Percentiles rank a stretch among this genome's conserved stretches.
phyloP scores from a whole-genome alignment of 2,888 invertebrate species.

The Euphydryas editha region DNA sequence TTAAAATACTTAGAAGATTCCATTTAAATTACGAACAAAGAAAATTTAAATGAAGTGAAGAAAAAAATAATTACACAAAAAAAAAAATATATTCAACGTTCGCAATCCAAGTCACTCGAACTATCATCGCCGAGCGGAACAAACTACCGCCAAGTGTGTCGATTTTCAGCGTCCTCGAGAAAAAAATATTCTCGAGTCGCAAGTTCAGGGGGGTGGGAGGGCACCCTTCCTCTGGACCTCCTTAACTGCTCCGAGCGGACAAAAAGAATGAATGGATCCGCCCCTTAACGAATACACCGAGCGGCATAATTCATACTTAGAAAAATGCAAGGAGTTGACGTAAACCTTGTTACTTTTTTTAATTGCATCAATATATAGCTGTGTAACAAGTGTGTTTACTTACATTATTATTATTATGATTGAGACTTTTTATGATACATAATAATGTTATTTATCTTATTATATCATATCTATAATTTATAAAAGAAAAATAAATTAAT shows the following conservation, averaged over 20 bases:
- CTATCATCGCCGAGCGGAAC: conserved; percentile 77
- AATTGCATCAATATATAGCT: conserved; percentile 34
- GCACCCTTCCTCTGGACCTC: conserved; percentile 70
- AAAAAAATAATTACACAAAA: conserved; percentile 58
- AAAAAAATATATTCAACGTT: conserved; percentile 52
- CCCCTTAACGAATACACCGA: conserved; percentile 84
- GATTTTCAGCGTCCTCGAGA: conserved; percentile 79
- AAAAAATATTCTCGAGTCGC: conserved; percentile 82
- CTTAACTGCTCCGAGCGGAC: conserved; percentile 80
- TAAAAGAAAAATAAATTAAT: too few relatives aligned
- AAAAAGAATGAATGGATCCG: conserved; percentile 84
- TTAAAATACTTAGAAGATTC: conserved; percentile 29
- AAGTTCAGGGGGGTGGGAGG: conserved; percentile 69
- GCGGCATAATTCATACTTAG: conserved; percentile 84
- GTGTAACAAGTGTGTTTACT: not conserved
- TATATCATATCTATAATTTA: too few relatives aligned
- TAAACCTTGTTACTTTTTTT: conserved; percentile 37
- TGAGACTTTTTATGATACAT: too few relatives aligned
- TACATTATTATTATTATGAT: not conserved
- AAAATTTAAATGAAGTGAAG: conserved; percentile 45
- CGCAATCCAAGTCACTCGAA: conserved; percentile 74
- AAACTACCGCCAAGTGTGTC: conserved; percentile 82
- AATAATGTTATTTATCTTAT: too few relatives aligned
- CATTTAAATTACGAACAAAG: conserved; percentile 41
- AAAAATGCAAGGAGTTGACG: conserved; percentile 79